phyloP scores from a whole-genome alignment of 1,140 invertebrate species.

The Periplaneta americana region DNA sequence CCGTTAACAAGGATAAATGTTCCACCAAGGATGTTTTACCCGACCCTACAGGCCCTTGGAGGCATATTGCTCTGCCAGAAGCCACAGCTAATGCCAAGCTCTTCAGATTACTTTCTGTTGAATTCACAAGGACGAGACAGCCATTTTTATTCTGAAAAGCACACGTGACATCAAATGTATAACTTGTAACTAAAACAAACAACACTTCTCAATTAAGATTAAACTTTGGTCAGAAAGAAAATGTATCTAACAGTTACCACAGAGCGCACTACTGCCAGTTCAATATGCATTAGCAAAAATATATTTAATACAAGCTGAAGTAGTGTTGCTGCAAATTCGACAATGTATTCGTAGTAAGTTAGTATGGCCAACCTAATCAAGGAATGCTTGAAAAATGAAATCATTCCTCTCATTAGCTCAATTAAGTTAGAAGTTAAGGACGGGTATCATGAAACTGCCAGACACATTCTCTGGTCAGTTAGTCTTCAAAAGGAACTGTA shows the following conservation, averaged over 20 bases:
- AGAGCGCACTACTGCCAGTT: neutral
- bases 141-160: constrained; percentile 31
- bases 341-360: too few relatives aligned
- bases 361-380: too few relatives aligned
- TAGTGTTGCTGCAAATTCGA: too few relatives aligned
- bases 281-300: neutral
- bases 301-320: too few relatives aligned
- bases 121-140: constrained; percentile 51
- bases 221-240: neutral
- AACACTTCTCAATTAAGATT: neutral
- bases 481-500: too few relatives aligned
- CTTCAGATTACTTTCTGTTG: constrained; percentile 62
- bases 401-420: too few relatives aligned
- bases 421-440: too few relatives aligned
- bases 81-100: constrained; percentile 70
- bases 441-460: too few relatives aligned
- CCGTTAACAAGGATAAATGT: constrained; percentile 75
- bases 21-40: constrained; percentile 93
- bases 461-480: too few relatives aligned
- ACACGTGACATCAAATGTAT: constrained; percentile 22
- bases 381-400: too few relatives aligned
- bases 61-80: constrained; percentile 67
- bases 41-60: constrained; percentile 88
- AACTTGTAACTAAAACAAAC: neutral
- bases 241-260: neutral